A percentile compares a stretch with the other conserved stretches of the same genome.
phyloP scores from a whole-genome alignment of 2,888 invertebrate species.

The Litoditis marina region DNA sequence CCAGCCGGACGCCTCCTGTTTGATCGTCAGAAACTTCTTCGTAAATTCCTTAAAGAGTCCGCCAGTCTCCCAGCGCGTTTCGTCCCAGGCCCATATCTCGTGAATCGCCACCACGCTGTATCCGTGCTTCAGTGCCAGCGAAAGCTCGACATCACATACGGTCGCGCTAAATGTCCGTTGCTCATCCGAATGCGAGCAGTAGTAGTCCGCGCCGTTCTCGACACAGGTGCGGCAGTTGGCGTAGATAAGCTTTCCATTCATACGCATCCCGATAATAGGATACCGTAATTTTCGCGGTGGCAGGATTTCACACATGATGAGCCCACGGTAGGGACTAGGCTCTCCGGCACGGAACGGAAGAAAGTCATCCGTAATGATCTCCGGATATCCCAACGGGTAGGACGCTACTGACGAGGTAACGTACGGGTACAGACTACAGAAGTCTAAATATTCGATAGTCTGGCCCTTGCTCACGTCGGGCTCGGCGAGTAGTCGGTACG shows the following conservation, averaged over 20 bases:
- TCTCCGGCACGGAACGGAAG: neutral
- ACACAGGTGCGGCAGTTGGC: neutral
- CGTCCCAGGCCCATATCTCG: conserved; percentile 2
- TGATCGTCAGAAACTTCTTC: no score
- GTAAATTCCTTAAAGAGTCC: conserved; percentile 6
- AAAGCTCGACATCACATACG: neutral
- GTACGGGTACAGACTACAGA: conserved; percentile 1
- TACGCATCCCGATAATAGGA: neutral
- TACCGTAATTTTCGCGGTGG: neutral
- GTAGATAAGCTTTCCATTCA: neutral
- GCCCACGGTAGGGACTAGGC: conserved; percentile 3
- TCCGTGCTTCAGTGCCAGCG: neutral
- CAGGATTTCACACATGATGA: neutral
- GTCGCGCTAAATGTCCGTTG: neutral
- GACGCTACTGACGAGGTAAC: neutral
- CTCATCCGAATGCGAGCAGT: conserved; percentile 5
- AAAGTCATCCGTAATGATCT: neutral
- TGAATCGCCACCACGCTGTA: neutral
- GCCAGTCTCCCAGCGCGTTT: neutral
- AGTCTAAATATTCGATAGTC: neutral
- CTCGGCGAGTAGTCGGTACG: neutral
- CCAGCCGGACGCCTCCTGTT: no score
- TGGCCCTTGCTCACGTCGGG: neutral
- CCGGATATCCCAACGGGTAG: neutral
- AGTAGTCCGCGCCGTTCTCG: neutral